Percentiles rank a stretch among this genome's conserved stretches.
phyloP scores from a whole-genome alignment of 2,113 vertebrate species.

The Bubalus kerabau region DNA sequence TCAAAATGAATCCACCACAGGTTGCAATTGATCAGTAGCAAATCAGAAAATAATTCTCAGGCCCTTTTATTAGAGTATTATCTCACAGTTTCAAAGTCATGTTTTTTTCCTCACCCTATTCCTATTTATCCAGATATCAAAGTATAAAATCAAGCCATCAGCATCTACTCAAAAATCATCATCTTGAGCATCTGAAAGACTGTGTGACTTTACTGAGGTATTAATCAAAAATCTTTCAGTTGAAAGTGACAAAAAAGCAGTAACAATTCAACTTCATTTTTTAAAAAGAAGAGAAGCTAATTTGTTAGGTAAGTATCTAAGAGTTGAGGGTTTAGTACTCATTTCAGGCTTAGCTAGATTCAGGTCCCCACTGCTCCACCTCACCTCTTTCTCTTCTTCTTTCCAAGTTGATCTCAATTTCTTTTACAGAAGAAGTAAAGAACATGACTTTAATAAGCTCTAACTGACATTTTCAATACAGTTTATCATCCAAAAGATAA shows the following conservation, averaged over 20 bases:
- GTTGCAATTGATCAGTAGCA: background rate
- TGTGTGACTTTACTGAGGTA: background rate
- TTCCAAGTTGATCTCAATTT: background rate
- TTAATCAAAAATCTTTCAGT: background rate
- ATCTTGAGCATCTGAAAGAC: background rate
- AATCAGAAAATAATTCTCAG: conserved; percentile 41
- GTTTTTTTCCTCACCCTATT: background rate
- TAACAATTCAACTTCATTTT: background rate
- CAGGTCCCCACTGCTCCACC: background rate
- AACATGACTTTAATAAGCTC: background rate
- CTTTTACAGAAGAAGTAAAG: background rate
- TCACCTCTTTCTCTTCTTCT: background rate
- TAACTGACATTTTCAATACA: background rate
- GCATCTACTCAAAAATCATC: background rate
- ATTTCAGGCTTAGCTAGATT: background rate
- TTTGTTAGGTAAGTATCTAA: background rate
- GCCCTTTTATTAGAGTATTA: background rate
- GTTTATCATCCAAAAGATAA: background rate
- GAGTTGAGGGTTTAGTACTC: background rate
- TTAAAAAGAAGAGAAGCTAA: background rate
- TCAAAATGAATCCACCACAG: no score
- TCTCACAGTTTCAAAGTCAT: background rate
- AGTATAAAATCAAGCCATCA: conserved; percentile 14
- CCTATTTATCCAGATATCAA: background rate
- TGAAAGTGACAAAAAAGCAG: background rate